Conservation (phyloP, 2,797 vertebrate genomes). For the Channallabes apus region DNA sequence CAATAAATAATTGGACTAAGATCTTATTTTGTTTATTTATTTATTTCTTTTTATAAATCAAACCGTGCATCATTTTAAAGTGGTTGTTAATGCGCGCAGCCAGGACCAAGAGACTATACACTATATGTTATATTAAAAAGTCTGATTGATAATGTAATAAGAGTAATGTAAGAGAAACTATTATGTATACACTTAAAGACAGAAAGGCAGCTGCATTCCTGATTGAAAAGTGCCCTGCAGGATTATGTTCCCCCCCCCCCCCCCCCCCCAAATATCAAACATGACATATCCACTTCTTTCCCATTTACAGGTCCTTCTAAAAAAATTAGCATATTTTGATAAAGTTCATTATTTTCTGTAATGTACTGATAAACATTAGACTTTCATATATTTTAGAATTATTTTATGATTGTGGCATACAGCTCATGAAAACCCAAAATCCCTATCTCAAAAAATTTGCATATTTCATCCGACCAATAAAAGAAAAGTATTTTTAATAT, state of each 20-base stretch:
- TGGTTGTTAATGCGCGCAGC: not conserved
- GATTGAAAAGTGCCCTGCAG: not conserved
- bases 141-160: not conserved
- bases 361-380: too few relatives aligned
- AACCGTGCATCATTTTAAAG: conserved; percentile 2
- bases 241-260: too few relatives aligned
- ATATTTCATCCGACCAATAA: too few relatives aligned
- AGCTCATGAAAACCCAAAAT: too few relatives aligned
- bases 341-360: too few relatives aligned
- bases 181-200: not conserved
- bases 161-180: not conserved
- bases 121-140: not conserved
- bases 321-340: too few relatives aligned
- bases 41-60: not conserved
- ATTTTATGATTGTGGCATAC: too few relatives aligned
- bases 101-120: not conserved
- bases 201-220: not conserved
- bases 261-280: not conserved
- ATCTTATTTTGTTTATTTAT: not conserved
- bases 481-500: too few relatives aligned
- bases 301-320: too few relatives aligned
- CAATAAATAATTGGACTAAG: not conserved
- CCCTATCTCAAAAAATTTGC: too few relatives aligned
- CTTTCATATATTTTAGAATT: too few relatives aligned
- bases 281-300: too few relatives aligned